Percentiles rank a stretch among this genome's conserved stretches.
These are phyloP conservation scores for Tyto alba DNA, from an alignment of 2,113 vertebrate genomes.

Conservation along the genomic window DNA sequence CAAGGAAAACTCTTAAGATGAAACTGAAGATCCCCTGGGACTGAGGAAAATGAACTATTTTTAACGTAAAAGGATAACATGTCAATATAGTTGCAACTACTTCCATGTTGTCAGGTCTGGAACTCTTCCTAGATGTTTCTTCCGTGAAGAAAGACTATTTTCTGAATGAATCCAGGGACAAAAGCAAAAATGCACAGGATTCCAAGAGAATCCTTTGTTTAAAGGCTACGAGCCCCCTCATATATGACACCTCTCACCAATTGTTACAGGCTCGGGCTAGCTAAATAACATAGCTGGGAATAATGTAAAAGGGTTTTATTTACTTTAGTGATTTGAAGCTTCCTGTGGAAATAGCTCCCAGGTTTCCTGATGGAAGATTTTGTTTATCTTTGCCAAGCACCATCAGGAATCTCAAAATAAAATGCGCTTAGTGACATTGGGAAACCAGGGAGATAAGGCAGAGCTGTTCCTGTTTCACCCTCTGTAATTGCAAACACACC, in stretches of 20 bases:
- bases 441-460: constrained; percentile 87
- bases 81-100: background rate
- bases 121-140: constrained; percentile 14
- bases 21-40: background rate
- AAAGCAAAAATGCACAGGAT: background rate
- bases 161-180: background rate
- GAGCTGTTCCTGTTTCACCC: constrained; percentile 88
- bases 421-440: constrained; percentile 86
- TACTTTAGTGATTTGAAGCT: constrained; percentile 99
- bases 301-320: constrained; percentile 84
- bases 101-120: constrained; percentile 16
- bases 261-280: constrained; percentile 38
- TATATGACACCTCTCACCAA: constrained; percentile 42
- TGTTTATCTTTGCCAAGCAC: constrained; percentile 99
- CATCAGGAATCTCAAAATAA: constrained; percentile 99
- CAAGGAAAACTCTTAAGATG: constrained; percentile 12
- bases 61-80: background rate
- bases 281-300: constrained; percentile 62
- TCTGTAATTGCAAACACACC: constrained; percentile 78
- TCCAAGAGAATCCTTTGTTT: background rate
- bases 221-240: background rate
- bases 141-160: background rate
- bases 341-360: constrained; percentile 98
- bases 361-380: constrained; percentile 99
- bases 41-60: constrained; percentile 14